Conservation (phyloP, 2,797 vertebrate genomes). For the Gymnothorax javanicus region DNA sequence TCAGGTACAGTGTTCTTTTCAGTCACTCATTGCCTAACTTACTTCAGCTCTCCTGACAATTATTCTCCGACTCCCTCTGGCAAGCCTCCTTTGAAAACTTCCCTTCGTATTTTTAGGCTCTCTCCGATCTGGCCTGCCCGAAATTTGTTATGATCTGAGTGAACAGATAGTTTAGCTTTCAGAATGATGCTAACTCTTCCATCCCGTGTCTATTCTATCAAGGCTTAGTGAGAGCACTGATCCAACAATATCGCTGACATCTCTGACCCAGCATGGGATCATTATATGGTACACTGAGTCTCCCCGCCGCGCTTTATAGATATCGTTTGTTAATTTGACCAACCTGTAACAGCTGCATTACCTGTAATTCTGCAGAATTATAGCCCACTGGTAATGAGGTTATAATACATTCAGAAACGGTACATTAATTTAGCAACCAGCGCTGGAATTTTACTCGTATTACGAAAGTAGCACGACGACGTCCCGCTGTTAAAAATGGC, state of each 20-base stretch:
- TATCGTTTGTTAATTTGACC: neutral
- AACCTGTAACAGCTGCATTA: neutral
- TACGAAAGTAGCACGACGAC: neutral
- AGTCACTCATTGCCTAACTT: neutral
- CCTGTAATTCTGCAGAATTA: neutral
- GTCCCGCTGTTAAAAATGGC: neutral
- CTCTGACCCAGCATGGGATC: conserved; percentile 8
- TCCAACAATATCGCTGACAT: neutral
- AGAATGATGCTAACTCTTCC: neutral
- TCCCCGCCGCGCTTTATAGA: neutral
- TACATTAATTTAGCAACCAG: neutral
- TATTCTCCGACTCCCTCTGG: neutral
- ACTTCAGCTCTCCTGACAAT: neutral
- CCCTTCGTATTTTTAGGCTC: neutral
- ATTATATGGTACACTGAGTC: conserved; percentile 1
- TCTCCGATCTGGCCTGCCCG: neutral
- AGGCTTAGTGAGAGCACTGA: neutral
- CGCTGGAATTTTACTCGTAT: neutral
- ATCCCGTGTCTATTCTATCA: neutral
- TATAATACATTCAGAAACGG: neutral
- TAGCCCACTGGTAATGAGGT: neutral
- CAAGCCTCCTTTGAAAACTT: neutral
- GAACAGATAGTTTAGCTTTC: neutral
- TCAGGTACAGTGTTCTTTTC: neutral
- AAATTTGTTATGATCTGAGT: neutral